Base-by-base conservation (phyloP, 1,140 invertebrate genomes). In the Melipona quadrifasciata region DNA sequence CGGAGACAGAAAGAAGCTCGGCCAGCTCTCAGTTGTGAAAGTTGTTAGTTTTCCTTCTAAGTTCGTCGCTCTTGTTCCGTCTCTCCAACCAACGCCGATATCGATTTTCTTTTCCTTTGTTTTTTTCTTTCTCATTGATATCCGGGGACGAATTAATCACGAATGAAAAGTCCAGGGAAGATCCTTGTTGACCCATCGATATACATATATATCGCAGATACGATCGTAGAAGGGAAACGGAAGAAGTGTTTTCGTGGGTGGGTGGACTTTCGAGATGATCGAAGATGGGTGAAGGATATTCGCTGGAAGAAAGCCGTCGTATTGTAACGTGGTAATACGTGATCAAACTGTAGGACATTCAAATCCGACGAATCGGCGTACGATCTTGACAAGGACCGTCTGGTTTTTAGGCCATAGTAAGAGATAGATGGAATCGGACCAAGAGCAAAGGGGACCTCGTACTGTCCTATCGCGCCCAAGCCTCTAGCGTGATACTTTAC, bases 241-340 rank as follows among this genome's bases (percentile, higher is more conserved):
- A 19, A n/a, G 27, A 61, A 19, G n/a, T 39, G 10, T 34, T 64
- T 61, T 77, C 17, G 16, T 24, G 17, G 55, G 2, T 53, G 14
- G 19, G 8, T 21, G n/a, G 12, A 31, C 0, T 19, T 64, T 51
- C n/a, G 17, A 12, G 31, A 19, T 14, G 8, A 34, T n/a, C 16
- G 17, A 61, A 34, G 24, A 12, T 39, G 27, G 58, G 2, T 53
- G 65, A 65, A 81, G 47, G 57, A 86, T 85, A 82, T 82, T 76
- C 80, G 55, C 82, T 55, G 57, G 55, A 80, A 27, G 80, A 86
- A 87, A 78, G 16, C 73, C 80, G 82, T 51, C 72, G 82, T 75
- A 84, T 81, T 86, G 84, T 89, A 84, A 89, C 80, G 72, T 57
- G 31, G n/a, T 80, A 86, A 73, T 90, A 76, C 87, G 87, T 86